phyloP scores from a whole-genome alignment of 2,888 invertebrate genomes.

The Microctonus aethiopoides region DNA sequence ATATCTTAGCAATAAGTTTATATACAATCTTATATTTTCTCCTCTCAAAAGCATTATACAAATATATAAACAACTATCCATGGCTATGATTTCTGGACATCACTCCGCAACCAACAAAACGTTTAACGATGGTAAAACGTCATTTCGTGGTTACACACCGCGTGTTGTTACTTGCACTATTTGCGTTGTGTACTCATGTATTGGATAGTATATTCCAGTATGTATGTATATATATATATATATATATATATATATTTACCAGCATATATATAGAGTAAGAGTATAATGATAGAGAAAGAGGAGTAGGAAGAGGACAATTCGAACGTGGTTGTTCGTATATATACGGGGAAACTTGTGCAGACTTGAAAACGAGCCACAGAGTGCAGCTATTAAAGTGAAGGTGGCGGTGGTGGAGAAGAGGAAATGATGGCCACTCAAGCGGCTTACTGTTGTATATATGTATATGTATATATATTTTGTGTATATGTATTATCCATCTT shows the following conservation, averaged over 20 bases:
- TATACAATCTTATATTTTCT: not conserved
- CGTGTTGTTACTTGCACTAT: conserved; percentile 15
- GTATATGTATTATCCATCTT: too few species aligned
- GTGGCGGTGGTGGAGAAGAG: conserved; percentile 18
- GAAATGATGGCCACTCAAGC: conserved; percentile 17
- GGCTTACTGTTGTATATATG: not conserved
- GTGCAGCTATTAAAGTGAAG: not conserved
- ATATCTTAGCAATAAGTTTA: not conserved
- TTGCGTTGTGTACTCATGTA: not conserved
- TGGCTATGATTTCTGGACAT: conserved; percentile 32
- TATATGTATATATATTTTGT: too few species aligned
- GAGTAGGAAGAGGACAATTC: conserved; percentile 6
- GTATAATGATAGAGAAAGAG: conserved; percentile 8
- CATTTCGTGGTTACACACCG: conserved; percentile 32
- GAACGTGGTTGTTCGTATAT: not conserved
- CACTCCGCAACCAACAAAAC: conserved; percentile 33
- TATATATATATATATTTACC: not conserved
- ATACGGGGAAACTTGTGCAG: conserved; percentile 7
- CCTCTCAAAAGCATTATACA: not conserved
- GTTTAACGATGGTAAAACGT: conserved; percentile 41
- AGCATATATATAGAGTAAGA: not conserved
- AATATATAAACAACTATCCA: not conserved
- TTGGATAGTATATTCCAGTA: not conserved
- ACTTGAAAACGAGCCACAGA: not conserved
- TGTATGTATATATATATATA: not conserved